phyloP scores from a whole-genome alignment of 2,888 invertebrate genomes.

The Meiosimyza decipiens region DNA sequence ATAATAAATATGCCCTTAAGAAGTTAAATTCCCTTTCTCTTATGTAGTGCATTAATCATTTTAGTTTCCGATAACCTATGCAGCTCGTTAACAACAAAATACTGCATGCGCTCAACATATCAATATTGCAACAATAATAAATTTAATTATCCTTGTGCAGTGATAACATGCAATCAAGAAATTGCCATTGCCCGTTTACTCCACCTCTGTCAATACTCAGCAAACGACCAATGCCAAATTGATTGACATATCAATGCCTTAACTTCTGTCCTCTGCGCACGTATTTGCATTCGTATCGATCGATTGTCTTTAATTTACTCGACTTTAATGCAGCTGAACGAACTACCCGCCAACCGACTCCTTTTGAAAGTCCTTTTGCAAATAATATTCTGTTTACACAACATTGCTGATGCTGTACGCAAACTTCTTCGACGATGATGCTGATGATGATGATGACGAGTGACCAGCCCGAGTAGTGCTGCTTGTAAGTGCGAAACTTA shows the following conservation, averaged over 20 bases:
- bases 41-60: too few species aligned
- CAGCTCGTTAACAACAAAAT: too few species aligned
- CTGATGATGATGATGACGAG: too few species aligned
- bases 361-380: neutral
- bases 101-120: too few species aligned
- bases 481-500: constrained; percentile 11
- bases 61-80: too few species aligned
- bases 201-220: neutral
- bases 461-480: too few species aligned
- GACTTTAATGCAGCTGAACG: neutral
- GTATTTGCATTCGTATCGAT: constrained; percentile 18
- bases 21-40: too few species aligned
- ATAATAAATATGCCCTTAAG: too few species aligned
- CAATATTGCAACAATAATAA: too few species aligned
- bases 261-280: neutral
- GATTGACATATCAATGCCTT: constrained; percentile 25
- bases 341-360: neutral
- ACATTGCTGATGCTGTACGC: neutral
- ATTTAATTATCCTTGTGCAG: too few species aligned
- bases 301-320: constrained; percentile 19
- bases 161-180: neutral
- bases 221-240: neutral
- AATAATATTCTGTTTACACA: constrained; percentile 7
- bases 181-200: neutral
- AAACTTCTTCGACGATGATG: too few species aligned